Conservation (phyloP, 2,888 invertebrate species). For the Metopia argyrocephala region DNA sequence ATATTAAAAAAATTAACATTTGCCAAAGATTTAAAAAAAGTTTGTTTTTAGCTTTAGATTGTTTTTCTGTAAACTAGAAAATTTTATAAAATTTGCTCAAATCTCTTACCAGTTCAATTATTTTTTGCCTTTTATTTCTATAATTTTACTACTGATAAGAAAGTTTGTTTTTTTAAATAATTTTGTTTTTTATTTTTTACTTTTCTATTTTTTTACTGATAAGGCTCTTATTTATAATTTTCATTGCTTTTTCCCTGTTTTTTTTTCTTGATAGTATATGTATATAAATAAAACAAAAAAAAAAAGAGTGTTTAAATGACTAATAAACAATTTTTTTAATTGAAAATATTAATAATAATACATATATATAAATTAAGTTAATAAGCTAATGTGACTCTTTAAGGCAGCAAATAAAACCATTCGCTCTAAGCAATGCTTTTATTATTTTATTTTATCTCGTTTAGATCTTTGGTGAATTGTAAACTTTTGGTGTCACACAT, state of each 20-base stretch:
- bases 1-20: neutral
- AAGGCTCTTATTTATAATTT: conserved; percentile 8
- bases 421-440: too few species aligned
- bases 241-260: neutral
- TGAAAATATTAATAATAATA: too few species aligned
- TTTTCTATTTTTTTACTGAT: neutral
- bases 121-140: neutral
- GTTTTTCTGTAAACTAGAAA: neutral
- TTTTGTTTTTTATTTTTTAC: neutral
- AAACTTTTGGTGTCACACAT: too few species aligned
- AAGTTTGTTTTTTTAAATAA: neutral
- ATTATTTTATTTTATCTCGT: too few species aligned
- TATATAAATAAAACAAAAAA: too few species aligned
- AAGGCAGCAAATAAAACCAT: too few species aligned
- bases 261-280: neutral
- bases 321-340: too few species aligned
- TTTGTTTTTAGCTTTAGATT: conserved; percentile 24
- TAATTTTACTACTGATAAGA: conserved; percentile 38
- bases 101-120: neutral
- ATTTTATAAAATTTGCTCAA: too few species aligned
- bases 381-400: too few species aligned
- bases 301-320: too few species aligned
- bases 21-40: neutral
- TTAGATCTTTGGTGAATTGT: too few species aligned
- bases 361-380: too few species aligned